Conservation (phyloP, 1,140 invertebrate species). For the Bombus sibiricus region DNA sequence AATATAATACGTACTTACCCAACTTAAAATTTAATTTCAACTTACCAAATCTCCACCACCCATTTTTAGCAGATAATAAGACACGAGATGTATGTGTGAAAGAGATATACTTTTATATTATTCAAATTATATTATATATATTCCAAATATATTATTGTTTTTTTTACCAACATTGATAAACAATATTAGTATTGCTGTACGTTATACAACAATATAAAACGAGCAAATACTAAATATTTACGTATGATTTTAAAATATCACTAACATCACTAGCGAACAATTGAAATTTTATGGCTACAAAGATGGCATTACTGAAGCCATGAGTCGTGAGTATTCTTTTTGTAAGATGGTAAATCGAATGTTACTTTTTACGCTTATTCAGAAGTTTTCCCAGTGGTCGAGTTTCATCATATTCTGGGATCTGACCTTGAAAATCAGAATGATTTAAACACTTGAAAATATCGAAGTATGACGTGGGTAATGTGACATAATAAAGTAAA, state of each 20-base stretch:
- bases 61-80: conserved; percentile 75
- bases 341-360: neutral
- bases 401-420: conserved; percentile 11
- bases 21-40: conserved; percentile 38
- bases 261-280: neutral
- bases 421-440: neutral
- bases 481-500: conserved; percentile 28
- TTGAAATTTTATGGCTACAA: neutral
- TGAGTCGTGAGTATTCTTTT: neutral
- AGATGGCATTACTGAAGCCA: too few relatives aligned
- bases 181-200: neutral
- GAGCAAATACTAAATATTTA: too few relatives aligned
- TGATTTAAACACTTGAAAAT: conserved; percentile 17
- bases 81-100: too few relatives aligned
- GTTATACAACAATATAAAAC: too few relatives aligned
- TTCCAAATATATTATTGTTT: too few relatives aligned
- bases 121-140: neutral
- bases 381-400: neutral
- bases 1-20: neutral
- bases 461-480: neutral
- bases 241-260: neutral
- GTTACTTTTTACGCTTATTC: neutral
- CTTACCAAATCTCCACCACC: conserved; percentile 85
- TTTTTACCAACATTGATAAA: neutral
- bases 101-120: neutral